phyloP scores from a whole-genome alignment of 35 echinoderm and acorn worm genomes.

The Ophioderma brevispina region DNA sequence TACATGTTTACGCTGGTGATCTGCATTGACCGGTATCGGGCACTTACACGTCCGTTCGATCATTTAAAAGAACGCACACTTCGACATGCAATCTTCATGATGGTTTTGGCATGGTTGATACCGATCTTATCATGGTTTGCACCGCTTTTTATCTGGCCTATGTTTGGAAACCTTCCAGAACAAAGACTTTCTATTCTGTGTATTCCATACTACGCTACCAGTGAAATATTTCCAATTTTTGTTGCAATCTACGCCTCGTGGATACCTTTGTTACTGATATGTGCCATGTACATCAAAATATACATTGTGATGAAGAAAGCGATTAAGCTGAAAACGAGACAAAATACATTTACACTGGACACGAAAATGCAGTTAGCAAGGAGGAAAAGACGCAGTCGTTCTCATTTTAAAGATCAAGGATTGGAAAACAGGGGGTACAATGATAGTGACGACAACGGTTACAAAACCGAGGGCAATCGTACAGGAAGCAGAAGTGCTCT shows the following conservation, averaged over 20 bases:
- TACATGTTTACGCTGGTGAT: conserved; percentile 14
- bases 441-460: too few relatives aligned
- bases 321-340: background rate
- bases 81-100: background rate
- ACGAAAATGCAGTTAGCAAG: too few relatives aligned
- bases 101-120: background rate
- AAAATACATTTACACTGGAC: background rate
- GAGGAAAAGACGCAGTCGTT: too few relatives aligned
- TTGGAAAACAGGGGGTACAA: too few relatives aligned
- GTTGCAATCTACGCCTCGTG: too few relatives aligned
- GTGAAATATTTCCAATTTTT: background rate
- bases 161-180: background rate
- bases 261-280: too few relatives aligned
- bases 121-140: conserved; percentile 3
- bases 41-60: background rate
- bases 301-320: background rate
- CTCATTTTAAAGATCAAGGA: too few relatives aligned
- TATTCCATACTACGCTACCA: background rate
- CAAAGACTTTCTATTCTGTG: background rate
- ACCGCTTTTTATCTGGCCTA: background rate
- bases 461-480: too few relatives aligned
- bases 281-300: background rate
- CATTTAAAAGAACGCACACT: background rate
- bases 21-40: conserved; percentile 20
- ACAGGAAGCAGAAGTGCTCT: background rate